phyloP scores from a whole-genome alignment of 2,113 vertebrate species.

The Paradisaea rubra region DNA sequence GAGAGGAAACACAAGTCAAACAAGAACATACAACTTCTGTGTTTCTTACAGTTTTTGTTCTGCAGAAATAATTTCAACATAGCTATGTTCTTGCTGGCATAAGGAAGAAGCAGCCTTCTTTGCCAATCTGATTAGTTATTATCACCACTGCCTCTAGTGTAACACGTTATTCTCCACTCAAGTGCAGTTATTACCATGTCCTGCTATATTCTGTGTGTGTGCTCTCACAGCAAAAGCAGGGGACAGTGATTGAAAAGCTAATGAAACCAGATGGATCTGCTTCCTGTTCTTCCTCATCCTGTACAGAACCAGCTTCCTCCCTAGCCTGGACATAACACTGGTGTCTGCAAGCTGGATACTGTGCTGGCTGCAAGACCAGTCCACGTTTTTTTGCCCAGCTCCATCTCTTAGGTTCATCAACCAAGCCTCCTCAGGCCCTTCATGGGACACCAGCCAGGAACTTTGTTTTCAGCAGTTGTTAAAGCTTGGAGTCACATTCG shows the following conservation, averaged over 20 bases:
- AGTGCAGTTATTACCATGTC: neutral
- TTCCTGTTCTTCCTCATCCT: neutral
- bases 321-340: neutral
- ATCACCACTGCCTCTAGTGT: neutral
- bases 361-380: neutral
- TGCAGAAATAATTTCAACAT: neutral
- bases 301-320: neutral
- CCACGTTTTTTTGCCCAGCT: neutral
- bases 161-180: neutral
- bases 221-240: neutral
- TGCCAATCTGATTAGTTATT: neutral
- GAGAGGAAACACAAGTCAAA: neutral
- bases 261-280: neutral
- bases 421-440: neutral
- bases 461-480: neutral
- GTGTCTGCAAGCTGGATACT: neutral
- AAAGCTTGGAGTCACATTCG: neutral
- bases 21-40: neutral
- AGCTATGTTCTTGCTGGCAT: neutral
- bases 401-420: neutral
- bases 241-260: neutral
- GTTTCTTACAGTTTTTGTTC: neutral
- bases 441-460: neutral
- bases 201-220: neutral
- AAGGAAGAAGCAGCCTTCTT: neutral